A percentile compares a stretch with the other conserved stretches of the same genome.
Evolutionary conservation across 53 echinoderm and acorn worm genomes (phyloP).

Genomic region (Pentamera pediparva): DNA sequence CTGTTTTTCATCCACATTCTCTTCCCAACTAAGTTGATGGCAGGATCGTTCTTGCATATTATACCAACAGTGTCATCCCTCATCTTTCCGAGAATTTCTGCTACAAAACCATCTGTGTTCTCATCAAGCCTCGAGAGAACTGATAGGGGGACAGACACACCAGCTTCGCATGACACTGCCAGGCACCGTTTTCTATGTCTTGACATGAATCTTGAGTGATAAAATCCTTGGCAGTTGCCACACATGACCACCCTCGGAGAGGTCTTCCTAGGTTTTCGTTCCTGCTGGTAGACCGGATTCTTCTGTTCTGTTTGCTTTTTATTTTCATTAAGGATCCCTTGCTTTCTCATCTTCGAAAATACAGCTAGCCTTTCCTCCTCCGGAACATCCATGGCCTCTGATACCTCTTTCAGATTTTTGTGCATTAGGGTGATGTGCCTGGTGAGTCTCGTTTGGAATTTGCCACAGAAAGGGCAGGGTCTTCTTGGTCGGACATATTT

Average conservation of each 20-base stretch:
- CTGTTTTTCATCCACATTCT: slow-evolving; percentile 51
- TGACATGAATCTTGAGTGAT: neutral
- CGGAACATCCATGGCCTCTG: slow-evolving; percentile 24
- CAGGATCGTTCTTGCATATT: slow-evolving; percentile 41
- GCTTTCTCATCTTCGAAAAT: slow-evolving; percentile 21
- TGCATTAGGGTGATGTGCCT: slow-evolving; percentile 11
- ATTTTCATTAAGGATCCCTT: slow-evolving; percentile 39
- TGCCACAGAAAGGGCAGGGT: slow-evolving; percentile 15
- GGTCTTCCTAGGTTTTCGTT: slow-evolving; percentile 3
- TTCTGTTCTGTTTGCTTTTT: slow-evolving; percentile 28
- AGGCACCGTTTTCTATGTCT: slow-evolving; percentile 32
- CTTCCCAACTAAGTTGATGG: slow-evolving; percentile 44
- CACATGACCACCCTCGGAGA: slow-evolving; percentile 23
- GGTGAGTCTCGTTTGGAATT: neutral
- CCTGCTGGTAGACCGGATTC: slow-evolving; percentile 38
- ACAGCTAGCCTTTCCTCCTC: slow-evolving; percentile 17
- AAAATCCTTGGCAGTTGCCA: slow-evolving; percentile 36
- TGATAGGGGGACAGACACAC: neutral
- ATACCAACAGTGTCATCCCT: slow-evolving; percentile 37
- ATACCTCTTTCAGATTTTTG: slow-evolving; percentile 8
- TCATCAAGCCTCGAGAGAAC: neutral
- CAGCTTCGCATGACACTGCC: neutral
- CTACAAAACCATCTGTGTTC: slow-evolving; percentile 29
- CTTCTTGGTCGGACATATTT: neutral
- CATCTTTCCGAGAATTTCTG: slow-evolving; percentile 37